phyloP scores from a whole-genome alignment of 2,113 vertebrate genomes.

The Merops nubicus region DNA sequence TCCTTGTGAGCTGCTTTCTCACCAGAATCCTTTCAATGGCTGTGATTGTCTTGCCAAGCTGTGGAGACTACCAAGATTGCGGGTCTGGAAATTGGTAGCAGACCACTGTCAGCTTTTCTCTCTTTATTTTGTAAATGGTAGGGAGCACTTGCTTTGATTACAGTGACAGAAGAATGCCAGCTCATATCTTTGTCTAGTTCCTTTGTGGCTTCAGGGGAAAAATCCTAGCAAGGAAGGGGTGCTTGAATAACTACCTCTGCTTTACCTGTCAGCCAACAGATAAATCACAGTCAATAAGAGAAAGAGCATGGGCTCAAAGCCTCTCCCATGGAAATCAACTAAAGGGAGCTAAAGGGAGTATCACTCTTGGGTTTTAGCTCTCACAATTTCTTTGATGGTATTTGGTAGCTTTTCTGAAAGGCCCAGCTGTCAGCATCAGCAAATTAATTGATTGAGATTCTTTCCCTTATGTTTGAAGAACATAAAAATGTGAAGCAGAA shows the following conservation, averaged over 20 bases:
- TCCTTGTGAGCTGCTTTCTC: neutral
- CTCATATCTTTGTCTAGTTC: neutral
- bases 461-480: neutral
- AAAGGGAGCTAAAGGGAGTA: neutral
- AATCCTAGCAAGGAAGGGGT: neutral
- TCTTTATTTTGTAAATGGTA: neutral
- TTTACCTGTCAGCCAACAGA: neutral
- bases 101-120: neutral
- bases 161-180: neutral
- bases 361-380: neutral
- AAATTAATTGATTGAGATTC: neutral
- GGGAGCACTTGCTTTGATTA: neutral
- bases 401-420: constrained; percentile 12
- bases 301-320: neutral
- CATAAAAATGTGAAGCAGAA: neutral
- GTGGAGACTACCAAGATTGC: neutral
- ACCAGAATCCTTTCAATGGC: neutral
- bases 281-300: neutral
- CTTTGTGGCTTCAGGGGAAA: neutral
- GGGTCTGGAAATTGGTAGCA: neutral
- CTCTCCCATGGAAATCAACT: neutral
- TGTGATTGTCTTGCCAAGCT: neutral
- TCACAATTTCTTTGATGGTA: neutral
- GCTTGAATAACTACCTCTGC: neutral
- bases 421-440: neutral